Conservation (phyloP, 2,113 vertebrate species). For the Callionymus lyra region DNA sequence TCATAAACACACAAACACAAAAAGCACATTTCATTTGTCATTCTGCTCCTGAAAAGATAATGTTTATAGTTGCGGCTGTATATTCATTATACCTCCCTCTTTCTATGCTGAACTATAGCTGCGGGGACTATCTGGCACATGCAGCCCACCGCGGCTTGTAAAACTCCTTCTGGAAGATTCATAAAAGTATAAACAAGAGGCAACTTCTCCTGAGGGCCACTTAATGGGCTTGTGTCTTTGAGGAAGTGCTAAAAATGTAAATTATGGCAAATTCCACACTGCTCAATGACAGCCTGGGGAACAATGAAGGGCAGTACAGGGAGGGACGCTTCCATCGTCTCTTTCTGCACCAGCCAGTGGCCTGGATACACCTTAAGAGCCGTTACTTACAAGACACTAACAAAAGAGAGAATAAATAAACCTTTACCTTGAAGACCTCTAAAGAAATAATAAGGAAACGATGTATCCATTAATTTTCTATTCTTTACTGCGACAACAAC, state of each 20-base stretch:
- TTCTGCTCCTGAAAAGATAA: conserved; percentile 31
- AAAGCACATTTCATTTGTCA: not conserved
- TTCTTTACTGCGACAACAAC: conserved; percentile 11
- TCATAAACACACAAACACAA: not conserved
- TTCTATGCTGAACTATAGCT: conserved; percentile 22
- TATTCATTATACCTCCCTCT: conserved; percentile 17
- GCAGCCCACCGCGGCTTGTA: conserved; percentile 37
- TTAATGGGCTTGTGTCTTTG: conserved; percentile 51
- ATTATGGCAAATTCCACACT: conserved; percentile 47
- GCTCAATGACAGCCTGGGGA: conserved; percentile 43
- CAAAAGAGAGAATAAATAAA: too few relatives aligned
- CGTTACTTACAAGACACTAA: conserved; percentile 15
- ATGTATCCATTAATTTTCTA: conserved; percentile 21
- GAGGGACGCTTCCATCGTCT: conserved; percentile 9
- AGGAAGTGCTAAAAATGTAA: conserved; percentile 53
- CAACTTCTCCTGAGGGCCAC: conserved; percentile 37
- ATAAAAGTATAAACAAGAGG: conserved; percentile 49
- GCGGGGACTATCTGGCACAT: conserved; percentile 37
- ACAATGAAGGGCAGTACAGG: conserved; percentile 13
- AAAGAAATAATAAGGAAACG: conserved; percentile 3
- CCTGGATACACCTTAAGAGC: conserved; percentile 12
- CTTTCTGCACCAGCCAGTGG: conserved; percentile 16
- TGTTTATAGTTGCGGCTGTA: conserved; percentile 32
- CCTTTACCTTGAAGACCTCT: not conserved
- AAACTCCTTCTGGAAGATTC: conserved; percentile 54